Evolutionary conservation across 1,140 invertebrate genomes (phyloP), one percentile per base, ranked within the genome.

Genomic region (Drosophila asahinai): DNA sequence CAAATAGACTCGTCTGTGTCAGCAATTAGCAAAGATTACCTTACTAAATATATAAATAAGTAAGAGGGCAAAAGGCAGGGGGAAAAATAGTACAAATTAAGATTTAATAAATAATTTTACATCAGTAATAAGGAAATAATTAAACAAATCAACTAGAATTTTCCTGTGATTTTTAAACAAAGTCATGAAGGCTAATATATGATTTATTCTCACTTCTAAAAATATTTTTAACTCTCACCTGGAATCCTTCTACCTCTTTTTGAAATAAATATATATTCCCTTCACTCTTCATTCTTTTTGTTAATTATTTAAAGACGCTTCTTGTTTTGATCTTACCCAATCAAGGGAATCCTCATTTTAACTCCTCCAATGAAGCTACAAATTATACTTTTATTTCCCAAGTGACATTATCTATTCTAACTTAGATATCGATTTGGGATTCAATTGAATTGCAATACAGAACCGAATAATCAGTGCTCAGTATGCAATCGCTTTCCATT

Each of bases 21-120:
- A 25, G 11, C 54, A 73, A 73, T 73, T 73, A 73, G 43, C 66
- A 51, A 7, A 49, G 38, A 51, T 59, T 36, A 54, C 17, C 48
- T 25, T 59, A 71, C 27, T 70, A 57, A 42, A 59, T 59, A 72
- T 40, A 57, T 42, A 27, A 27, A 71, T 49, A 2, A 49, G 45
- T 43, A 27, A 22, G 25, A 19, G 9, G 30, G 47, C 19, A 22
- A 27, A 8, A 36, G 0, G 5, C 12, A 49, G 42, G 8, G 3
- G 14, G 17, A 47, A 47, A 52, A 61, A 19, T 36, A 33, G 9
- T 12, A 17, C 27, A 30, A 30, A 25, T 9, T 8, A 14, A 19
- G 14, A 8, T 5, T 7, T 15, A 6, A 9, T 25, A 33, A 36
- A 14, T 17, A 0, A 2, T 17, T 2, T 8, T 5, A 27, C 5